Evolutionary conservation across 1,140 invertebrate genomes (phyloP).

Genomic region (Brachionus paranguensis): DNA sequence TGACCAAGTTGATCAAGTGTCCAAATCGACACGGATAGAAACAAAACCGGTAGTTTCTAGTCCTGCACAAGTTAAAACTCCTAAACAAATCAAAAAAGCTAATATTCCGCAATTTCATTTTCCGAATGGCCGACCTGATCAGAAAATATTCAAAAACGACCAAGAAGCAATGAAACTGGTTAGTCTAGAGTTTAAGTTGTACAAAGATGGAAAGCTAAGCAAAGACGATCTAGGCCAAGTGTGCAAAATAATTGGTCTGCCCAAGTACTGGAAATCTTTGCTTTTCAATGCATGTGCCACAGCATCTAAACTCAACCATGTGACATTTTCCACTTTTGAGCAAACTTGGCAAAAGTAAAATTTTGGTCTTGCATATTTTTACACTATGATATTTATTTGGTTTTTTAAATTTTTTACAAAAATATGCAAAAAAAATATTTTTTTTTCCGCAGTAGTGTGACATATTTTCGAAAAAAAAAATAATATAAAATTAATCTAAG

Average conservation of each 20-base stretch:
- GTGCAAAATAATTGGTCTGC: conserved; percentile 53
- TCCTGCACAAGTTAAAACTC: background rate
- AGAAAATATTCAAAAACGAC: conserved; percentile 3
- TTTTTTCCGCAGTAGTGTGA: too few relatives aligned
- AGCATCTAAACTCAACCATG: conserved; percentile 66
- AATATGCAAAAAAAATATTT: too few relatives aligned
- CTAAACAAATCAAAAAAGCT: background rate
- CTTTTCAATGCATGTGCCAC: conserved; percentile 72
- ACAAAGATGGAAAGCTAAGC: conserved; percentile 24
- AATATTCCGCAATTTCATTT: conserved; percentile 37
- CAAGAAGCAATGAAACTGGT: conserved; percentile 2
- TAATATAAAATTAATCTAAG: too few relatives aligned
- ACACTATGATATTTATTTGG: too few relatives aligned
- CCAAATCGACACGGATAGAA: background rate
- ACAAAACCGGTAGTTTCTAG: background rate
- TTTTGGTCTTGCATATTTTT: background rate
- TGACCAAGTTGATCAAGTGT: background rate
- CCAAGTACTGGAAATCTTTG: conserved; percentile 89
- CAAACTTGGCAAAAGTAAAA: conserved; percentile 74
- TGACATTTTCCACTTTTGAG: conserved; percentile 72
- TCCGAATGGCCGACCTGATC: conserved; percentile 8
- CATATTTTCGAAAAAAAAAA: too few relatives aligned
- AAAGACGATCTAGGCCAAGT: conserved; percentile 14
- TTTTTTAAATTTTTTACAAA: background rate
- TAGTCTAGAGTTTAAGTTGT: background rate